Conservation (phyloP, 2,113 vertebrate species). For the Lagopus leucura region DNA sequence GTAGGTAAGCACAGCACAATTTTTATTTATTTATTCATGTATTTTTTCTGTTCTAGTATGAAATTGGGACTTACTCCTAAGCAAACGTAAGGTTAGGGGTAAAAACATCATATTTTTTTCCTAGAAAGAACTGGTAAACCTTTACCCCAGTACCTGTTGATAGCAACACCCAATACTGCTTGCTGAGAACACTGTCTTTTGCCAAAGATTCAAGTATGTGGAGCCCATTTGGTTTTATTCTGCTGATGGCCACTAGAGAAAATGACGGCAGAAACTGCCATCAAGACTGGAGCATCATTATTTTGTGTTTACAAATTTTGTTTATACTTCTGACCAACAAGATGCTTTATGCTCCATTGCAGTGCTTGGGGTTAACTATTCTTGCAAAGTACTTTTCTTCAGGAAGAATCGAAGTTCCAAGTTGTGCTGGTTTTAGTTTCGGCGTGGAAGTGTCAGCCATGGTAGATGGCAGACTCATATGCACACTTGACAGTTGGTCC, state of each 20-base stretch:
- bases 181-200: not conserved
- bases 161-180: not conserved
- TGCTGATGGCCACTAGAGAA: not conserved
- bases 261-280: not conserved
- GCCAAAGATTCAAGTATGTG: not conserved
- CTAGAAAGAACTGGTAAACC: not conserved
- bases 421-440: not conserved
- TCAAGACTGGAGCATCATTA: not conserved
- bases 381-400: not conserved
- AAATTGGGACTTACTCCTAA: not conserved
- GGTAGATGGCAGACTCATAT: accelerated
- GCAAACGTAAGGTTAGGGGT: not conserved
- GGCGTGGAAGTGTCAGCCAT: not conserved
- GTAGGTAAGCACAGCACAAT: not conserved
- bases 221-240: not conserved
- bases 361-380: not conserved
- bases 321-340: not conserved
- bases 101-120: not conserved
- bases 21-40: no score
- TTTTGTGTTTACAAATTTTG: not conserved
- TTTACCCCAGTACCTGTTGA: not conserved
- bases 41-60: not conserved
- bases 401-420: not conserved
- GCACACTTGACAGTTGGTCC: accelerated
- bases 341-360: not conserved